These are phyloP conservation scores for Lepidochrysops patricia DNA, from an alignment of 2,888 invertebrate genomes.

Conservation along the genomic window DNA sequence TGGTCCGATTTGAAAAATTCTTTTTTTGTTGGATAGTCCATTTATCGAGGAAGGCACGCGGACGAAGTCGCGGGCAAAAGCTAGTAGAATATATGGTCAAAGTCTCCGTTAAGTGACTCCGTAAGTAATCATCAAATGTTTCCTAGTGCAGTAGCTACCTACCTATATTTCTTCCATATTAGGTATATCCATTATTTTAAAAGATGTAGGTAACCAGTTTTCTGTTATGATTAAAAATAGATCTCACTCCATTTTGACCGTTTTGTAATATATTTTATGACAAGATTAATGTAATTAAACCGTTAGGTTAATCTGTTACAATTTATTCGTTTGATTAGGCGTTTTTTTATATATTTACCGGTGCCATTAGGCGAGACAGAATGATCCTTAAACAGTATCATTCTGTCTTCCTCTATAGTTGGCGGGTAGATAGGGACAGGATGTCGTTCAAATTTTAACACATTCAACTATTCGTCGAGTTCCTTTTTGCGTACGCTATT, in stretches of 20 bases:
- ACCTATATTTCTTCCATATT: not conserved
- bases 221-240: not conserved
- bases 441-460: slow-evolving; percentile 2
- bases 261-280: not conserved
- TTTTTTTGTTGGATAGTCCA: too few relatives aligned
- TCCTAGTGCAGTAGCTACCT: not conserved
- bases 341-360: not conserved
- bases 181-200: too few relatives aligned
- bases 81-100: too few relatives aligned
- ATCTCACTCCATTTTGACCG: not conserved
- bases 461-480: not conserved
- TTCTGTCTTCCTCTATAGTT: not conserved
- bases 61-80: too few relatives aligned
- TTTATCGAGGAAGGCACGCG: too few relatives aligned
- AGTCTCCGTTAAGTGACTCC: too few relatives aligned
- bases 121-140: too few relatives aligned
- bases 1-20: too few relatives aligned
- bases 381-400: not conserved
- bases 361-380: not conserved
- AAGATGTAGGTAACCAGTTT: too few relatives aligned
- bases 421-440: not conserved
- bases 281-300: not conserved
- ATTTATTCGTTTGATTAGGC: not conserved
- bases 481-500: slow-evolving; percentile 1
- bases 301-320: not conserved